Evolutionary conservation across 2,113 vertebrate genomes (phyloP).

Genomic region (Vireo altiloquus): DNA sequence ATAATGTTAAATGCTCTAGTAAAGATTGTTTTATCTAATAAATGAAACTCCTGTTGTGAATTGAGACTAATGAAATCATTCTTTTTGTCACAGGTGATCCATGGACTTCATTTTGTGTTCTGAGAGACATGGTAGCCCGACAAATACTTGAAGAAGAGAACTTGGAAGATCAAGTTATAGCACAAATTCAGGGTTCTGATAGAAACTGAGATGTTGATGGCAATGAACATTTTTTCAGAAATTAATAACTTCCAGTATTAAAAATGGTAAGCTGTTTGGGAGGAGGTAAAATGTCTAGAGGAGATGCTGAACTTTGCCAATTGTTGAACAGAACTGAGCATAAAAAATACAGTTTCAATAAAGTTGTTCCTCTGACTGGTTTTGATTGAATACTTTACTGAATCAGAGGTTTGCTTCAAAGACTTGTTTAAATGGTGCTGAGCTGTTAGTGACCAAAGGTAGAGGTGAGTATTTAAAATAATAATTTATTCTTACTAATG

Average conservation of each 20-base stretch:
- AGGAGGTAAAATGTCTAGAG: background rate
- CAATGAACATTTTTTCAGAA: slow-evolving; percentile 53
- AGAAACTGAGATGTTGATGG: slow-evolving; percentile 54
- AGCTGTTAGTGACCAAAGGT: background rate
- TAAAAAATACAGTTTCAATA: slow-evolving; percentile 25
- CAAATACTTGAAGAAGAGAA: background rate
- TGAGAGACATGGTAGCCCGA: background rate
- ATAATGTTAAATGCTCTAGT: background rate
- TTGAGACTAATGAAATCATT: slow-evolving; percentile 39
- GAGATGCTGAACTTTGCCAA: background rate
- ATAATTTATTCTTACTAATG: background rate
- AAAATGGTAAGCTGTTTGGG: slow-evolving; percentile 63
- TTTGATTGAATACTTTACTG: slow-evolving; percentile 48
- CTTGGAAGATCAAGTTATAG: slow-evolving; percentile 49
- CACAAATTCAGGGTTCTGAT: slow-evolving; percentile 43
- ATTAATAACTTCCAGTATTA: slow-evolving; percentile 53
- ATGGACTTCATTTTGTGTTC: background rate
- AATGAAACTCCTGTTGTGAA: background rate
- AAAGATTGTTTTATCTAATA: slow-evolving; percentile 3
- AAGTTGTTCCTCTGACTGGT: slow-evolving; percentile 6
- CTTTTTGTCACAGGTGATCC: slow-evolving; percentile 58
- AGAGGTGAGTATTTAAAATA: background rate
- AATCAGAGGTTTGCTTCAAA: background rate
- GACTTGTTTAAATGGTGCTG: background rate
- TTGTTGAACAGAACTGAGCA: background rate